These are phyloP conservation scores for Loris lydekkerianus DNA, from an alignment of 2,797 vertebrate species.

Conservation along the genomic window DNA sequence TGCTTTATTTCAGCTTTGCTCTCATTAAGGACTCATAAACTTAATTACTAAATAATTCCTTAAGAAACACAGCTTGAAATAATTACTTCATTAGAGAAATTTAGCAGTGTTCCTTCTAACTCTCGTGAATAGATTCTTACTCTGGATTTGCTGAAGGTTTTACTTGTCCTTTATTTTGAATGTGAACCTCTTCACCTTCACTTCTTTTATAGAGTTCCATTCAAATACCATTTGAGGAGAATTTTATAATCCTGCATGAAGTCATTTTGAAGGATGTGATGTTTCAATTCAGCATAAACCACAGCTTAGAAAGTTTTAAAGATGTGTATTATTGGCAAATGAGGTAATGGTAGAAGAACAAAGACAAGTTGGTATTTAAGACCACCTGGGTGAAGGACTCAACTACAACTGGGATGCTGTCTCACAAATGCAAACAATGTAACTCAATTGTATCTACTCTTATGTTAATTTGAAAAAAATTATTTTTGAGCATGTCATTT, in stretches of 20 bases:
- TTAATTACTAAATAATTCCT: constrained; percentile 75
- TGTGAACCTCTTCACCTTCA: constrained; percentile 15
- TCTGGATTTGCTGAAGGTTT: constrained; percentile 63
- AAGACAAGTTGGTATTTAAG: background rate
- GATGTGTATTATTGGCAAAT: background rate
- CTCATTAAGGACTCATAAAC: constrained; percentile 69
- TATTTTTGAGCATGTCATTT: constrained; percentile 43
- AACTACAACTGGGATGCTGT: too few species aligned
- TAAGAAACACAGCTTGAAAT: constrained; percentile 79
- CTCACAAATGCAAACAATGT: too few species aligned
- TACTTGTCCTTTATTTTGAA: constrained; percentile 56
- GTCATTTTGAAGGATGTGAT: background rate
- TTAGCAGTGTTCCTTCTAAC: constrained; percentile 31
- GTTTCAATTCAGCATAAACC: background rate
- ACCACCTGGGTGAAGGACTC: too few species aligned
- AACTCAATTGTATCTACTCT: too few species aligned
- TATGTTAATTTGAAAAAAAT: constrained; percentile 18
- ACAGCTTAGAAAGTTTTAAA: background rate
- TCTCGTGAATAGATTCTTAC: constrained; percentile 65
- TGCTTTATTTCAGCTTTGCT: constrained; percentile 46
- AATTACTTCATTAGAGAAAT: constrained; percentile 72
- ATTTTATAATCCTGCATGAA: background rate
- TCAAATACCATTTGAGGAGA: constrained; percentile 24
- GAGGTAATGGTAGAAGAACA: background rate
- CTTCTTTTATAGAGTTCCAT: background rate